These are phyloP conservation scores for Anableps anableps DNA, from an alignment of 2,797 vertebrate species.

Conservation along the genomic window DNA sequence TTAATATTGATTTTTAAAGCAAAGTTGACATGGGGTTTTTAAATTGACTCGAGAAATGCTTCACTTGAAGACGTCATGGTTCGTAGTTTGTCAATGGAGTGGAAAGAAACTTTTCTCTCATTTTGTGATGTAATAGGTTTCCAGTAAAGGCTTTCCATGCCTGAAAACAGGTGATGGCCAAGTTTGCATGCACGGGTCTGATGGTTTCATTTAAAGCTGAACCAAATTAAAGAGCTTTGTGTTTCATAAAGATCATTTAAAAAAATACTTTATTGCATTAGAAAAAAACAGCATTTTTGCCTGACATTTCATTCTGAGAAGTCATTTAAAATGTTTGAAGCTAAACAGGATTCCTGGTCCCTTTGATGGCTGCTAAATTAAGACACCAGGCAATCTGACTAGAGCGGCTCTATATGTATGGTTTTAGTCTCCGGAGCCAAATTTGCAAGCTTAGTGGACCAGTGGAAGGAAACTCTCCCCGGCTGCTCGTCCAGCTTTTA, in stretches of 20 bases:
- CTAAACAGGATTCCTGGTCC: constrained; percentile 42
- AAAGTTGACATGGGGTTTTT: constrained; percentile 75
- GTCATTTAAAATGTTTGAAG: constrained; percentile 47
- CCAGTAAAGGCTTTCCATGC: constrained; percentile 68
- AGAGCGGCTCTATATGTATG: constrained; percentile 57
- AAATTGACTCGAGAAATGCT: constrained; percentile 72
- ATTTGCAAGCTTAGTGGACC: constrained; percentile 58
- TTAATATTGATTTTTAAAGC: constrained; percentile 81
- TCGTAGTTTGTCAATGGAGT: constrained; percentile 68
- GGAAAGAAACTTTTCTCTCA: constrained; percentile 63
- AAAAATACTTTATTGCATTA: background rate
- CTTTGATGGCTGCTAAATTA: constrained; percentile 51
- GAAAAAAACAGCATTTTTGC: constrained; percentile 19
- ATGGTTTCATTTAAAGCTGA: constrained; percentile 32
- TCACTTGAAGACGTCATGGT: constrained; percentile 68
- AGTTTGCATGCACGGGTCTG: too few species aligned
- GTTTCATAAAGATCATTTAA: background rate
- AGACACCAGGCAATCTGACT: constrained; percentile 62
- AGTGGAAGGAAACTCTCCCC: constrained; percentile 63
- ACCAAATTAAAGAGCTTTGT: constrained; percentile 35
- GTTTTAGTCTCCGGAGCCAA: constrained; percentile 45
- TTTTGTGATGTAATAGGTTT: constrained; percentile 78
- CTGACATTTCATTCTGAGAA: constrained; percentile 42
- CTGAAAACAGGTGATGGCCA: constrained; percentile 57
- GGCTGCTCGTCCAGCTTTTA: constrained; percentile 65